Percentiles rank a stretch among this genome's conserved stretches.
Conservation (phyloP, 2,113 vertebrate genomes). For the Corythornis cristatus region DNA sequence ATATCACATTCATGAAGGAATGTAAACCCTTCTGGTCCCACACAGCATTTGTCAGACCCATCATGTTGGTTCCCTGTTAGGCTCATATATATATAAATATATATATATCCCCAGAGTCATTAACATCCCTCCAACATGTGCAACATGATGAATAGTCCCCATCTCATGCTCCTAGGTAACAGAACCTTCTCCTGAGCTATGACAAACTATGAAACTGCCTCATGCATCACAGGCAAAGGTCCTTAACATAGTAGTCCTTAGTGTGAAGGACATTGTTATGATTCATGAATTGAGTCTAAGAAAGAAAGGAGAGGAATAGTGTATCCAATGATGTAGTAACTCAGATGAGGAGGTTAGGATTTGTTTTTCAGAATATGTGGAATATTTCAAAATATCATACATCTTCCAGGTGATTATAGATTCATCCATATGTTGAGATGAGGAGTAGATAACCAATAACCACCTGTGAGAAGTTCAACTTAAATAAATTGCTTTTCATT, state of each 20-base stretch:
- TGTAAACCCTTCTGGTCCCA: fast-evolving
- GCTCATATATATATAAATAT: too few relatives aligned
- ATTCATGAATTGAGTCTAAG: neutral
- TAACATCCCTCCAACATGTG: fast-evolving
- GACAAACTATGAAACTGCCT: neutral
- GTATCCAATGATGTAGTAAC: neutral
- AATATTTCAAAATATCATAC: neutral
- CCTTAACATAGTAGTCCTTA: too few relatives aligned
- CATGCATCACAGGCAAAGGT: neutral
- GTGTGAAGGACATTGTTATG: neutral
- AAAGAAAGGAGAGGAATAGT: neutral
- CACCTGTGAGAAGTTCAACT: neutral
- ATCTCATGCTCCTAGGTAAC: fast-evolving
- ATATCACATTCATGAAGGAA: neutral
- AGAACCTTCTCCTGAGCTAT: neutral
- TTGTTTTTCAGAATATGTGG: neutral
- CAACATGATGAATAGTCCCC: neutral
- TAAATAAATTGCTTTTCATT: neutral
- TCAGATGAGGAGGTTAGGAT: neutral
- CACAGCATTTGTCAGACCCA: neutral
- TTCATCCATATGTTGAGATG: neutral
- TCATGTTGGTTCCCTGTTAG: neutral
- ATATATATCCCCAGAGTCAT: too few relatives aligned
- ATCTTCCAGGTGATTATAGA: neutral
- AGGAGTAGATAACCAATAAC: neutral